A percentile compares a stretch with the other conserved stretches of the same genome.
Evolutionary conservation across 2,113 vertebrate genomes (phyloP).

Genomic region (Callocephalon fimbriatum): DNA sequence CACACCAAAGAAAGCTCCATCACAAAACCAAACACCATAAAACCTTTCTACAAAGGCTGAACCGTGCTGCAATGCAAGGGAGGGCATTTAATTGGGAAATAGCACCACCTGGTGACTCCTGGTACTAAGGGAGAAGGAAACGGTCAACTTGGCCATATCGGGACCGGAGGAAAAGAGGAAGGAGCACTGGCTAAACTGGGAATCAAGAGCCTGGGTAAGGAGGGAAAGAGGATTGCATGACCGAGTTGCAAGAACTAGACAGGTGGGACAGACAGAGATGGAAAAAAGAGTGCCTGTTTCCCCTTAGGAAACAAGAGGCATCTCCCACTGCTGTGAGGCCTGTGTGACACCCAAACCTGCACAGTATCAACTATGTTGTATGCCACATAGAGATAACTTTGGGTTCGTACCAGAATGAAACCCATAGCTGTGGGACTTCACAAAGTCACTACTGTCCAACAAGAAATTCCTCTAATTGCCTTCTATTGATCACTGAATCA

Average conservation of each 20-base stretch:
- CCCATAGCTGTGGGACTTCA: not conserved
- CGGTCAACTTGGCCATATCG: not conserved
- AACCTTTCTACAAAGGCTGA: not conserved
- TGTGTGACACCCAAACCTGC: not conserved
- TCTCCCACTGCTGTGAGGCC: not conserved
- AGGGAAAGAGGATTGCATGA: not conserved
- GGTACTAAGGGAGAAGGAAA: not conserved
- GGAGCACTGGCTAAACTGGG: fast-evolving
- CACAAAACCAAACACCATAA: not conserved
- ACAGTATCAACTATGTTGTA: not conserved
- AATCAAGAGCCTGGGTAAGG: not conserved
- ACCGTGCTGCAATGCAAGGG: fast-evolving
- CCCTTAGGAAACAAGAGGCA: not conserved
- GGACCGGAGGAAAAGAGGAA: not conserved
- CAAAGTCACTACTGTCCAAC: fast-evolving
- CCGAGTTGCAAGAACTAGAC: not conserved
- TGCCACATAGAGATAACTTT: fast-evolving
- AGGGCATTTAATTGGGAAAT: constrained; percentile 29
- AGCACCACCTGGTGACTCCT: constrained; percentile 61
- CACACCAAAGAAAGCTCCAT: not conserved
- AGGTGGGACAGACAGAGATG: not conserved
- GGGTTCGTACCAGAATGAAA: not conserved
- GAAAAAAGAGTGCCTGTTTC: not conserved
- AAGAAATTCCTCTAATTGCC: not conserved
- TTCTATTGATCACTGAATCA: not conserved